These are phyloP conservation scores for Cisticola juncidis DNA, from an alignment of 2,113 vertebrate species.

Conservation along the genomic window DNA sequence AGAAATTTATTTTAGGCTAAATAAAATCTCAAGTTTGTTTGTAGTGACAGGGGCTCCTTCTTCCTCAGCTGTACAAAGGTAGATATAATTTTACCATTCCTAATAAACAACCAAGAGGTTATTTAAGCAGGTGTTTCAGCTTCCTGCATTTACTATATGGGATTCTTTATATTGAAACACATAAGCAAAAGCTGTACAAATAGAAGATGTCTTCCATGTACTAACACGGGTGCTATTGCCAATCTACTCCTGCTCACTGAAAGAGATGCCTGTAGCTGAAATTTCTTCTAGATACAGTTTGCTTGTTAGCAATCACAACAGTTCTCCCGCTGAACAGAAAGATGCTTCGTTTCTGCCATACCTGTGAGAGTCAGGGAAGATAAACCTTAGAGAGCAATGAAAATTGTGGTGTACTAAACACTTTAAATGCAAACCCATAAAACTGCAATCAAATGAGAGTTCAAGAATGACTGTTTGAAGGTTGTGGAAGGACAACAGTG, in stretches of 20 bases:
- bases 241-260: not conserved
- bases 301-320: not conserved
- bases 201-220: not conserved
- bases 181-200: not conserved
- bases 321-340: not conserved
- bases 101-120: not conserved
- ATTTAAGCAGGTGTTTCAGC: not conserved
- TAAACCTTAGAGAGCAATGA: not conserved
- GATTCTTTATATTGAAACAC: not conserved
- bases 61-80: not conserved
- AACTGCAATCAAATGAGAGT: not conserved
- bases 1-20: not conserved
- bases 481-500: not conserved
- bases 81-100: not conserved
- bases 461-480: not conserved
- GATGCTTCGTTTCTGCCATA: not conserved
- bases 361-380: not conserved
- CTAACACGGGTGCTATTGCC: not conserved
- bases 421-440: not conserved
- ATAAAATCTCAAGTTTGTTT: not conserved
- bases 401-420: not conserved
- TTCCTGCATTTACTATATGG: not conserved
- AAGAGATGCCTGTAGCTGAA: not conserved
- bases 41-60: not conserved
- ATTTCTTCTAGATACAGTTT: not conserved